A percentile compares a stretch with the other conserved stretches of the same genome.
phyloP scores from a whole-genome alignment of 2,888 invertebrate species.

The Drosophila parthenogenetica region DNA sequence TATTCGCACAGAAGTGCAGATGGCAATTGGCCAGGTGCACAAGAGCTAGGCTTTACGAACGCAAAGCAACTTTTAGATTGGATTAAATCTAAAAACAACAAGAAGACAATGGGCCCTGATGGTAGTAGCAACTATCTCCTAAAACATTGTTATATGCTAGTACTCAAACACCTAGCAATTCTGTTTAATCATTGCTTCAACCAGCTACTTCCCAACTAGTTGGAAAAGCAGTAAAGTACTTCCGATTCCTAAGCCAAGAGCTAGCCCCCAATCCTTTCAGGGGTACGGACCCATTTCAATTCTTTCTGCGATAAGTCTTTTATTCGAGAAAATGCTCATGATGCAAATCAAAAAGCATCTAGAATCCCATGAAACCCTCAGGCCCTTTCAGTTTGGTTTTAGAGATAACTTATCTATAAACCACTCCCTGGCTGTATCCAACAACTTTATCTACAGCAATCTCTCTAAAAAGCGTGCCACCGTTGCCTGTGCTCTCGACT shows the following conservation, averaged over 20 bases:
- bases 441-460: too few species aligned
- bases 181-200: constrained; percentile 1
- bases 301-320: constrained; percentile 11
- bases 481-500: too few species aligned
- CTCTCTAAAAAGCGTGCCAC: too few species aligned
- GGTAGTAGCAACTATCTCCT: constrained; percentile 8
- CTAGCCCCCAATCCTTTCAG: not conserved
- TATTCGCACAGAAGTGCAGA: not conserved
- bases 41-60: constrained; percentile 3
- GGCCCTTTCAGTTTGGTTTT: too few species aligned
- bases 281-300: constrained; percentile 16
- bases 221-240: not conserved
- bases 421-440: too few species aligned
- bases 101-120: constrained; percentile 2
- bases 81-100: constrained; percentile 1
- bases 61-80: not conserved
- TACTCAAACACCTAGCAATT: not conserved
- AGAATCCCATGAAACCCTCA: not conserved
- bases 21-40: constrained; percentile 2
- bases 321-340: constrained; percentile 7
- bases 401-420: too few species aligned
- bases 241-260: constrained; percentile 9
- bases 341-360: constrained; percentile 13
- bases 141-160: not conserved
- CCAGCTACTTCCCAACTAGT: not conserved